phyloP scores from a whole-genome alignment of 2,797 vertebrate genomes.

The Enteromius treurensis region DNA sequence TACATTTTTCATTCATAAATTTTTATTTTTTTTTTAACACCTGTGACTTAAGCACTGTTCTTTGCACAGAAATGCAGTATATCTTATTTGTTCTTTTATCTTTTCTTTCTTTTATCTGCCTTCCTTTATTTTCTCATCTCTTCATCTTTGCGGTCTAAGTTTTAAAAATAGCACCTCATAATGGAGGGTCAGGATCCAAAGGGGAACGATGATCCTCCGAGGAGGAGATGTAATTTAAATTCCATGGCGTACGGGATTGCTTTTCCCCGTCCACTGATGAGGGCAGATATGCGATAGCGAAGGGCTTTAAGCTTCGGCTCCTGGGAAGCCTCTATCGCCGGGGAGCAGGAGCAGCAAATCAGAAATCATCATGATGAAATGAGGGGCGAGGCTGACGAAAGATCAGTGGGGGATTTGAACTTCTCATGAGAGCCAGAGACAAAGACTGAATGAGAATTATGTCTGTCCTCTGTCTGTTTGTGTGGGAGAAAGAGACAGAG shows the following conservation, averaged over 20 bases:
- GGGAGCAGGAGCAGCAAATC: constrained; percentile 58
- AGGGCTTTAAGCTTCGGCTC: constrained; percentile 68
- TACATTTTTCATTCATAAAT: not conserved
- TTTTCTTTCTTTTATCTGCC: constrained; percentile 61
- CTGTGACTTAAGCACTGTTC: not conserved
- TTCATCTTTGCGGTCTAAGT: constrained; percentile 54
- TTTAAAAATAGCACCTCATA: constrained; percentile 76
- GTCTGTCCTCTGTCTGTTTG: constrained; percentile 24
- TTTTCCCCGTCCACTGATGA: constrained; percentile 70
- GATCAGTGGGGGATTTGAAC: constrained; percentile 74
- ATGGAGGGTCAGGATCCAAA: constrained; percentile 70
- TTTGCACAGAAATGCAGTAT: not conserved
- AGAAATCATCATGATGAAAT: constrained; percentile 71
- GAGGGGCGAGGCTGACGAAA: constrained; percentile 73
- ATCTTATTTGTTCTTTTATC: not conserved
- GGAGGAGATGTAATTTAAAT: constrained; percentile 75
- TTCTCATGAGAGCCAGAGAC: constrained; percentile 57
- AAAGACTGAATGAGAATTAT: constrained; percentile 51
- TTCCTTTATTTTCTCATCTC: constrained; percentile 47
- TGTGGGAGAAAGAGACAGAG: not conserved
- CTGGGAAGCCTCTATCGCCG: constrained; percentile 61
- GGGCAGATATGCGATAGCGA: constrained; percentile 66
- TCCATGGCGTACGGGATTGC: constrained; percentile 74
- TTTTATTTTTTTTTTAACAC: not conserved
- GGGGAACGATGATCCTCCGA: constrained; percentile 63